Conservation (phyloP, 2,888 invertebrate species). For the Limulus polyphemus region DNA sequence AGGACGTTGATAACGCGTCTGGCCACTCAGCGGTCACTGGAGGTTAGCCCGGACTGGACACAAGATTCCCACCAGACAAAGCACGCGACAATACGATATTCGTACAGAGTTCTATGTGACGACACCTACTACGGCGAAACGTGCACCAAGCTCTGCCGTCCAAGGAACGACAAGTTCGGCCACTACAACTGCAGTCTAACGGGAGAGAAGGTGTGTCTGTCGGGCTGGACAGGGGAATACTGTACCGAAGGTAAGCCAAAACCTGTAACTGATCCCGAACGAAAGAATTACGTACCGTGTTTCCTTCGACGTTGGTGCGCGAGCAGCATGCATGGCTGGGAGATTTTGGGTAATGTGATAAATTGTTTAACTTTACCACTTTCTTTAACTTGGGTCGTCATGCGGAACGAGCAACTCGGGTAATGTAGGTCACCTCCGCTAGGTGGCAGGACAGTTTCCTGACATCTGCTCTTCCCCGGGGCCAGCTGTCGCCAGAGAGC, state of each 20-base stretch:
- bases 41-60: constrained; percentile 73
- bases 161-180: constrained; percentile 84
- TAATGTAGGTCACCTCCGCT: no score
- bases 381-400: no score
- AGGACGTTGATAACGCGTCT: constrained; percentile 42
- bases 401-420: no score
- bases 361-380: no score
- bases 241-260: constrained; percentile 67
- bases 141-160: constrained; percentile 86
- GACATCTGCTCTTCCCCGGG: no score
- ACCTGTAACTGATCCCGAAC: no score
- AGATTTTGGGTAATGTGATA: no score
- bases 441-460: no score
- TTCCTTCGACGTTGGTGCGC: no score
- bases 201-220: constrained; percentile 81
- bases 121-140: constrained; percentile 57
- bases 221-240: constrained; percentile 85
- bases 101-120: constrained; percentile 38
- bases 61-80: constrained; percentile 59
- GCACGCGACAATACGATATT: constrained; percentile 42
- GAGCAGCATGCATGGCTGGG: no score
- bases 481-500: no score
- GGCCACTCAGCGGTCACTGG: constrained; percentile 71
- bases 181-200: constrained; percentile 73
- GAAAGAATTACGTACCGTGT: no score